Conservation (phyloP, 2,113 vertebrate species). For the Sporophila hypoxantha region DNA sequence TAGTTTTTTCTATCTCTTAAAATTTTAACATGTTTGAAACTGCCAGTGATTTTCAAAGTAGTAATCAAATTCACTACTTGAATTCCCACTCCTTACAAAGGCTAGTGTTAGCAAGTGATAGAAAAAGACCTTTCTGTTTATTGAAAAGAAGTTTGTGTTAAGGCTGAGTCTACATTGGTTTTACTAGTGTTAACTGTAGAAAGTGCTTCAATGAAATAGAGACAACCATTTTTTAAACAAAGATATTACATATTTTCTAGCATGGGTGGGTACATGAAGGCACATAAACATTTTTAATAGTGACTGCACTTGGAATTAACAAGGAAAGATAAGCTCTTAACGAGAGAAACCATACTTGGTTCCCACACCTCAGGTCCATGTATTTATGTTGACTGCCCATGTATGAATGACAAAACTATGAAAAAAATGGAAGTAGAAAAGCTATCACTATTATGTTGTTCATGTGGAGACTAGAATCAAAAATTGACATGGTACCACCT, state of each 20-base stretch:
- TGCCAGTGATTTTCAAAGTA: not conserved
- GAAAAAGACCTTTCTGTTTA: not conserved
- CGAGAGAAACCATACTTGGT: not conserved
- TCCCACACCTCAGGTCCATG: not conserved
- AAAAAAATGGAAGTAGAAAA: not conserved
- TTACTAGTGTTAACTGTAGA: not conserved
- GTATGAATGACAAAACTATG: slow-evolving; percentile 43
- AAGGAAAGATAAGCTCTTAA: not conserved
- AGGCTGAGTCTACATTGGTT: not conserved
- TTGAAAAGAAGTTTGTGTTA: not conserved
- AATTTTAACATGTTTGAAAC: not conserved
- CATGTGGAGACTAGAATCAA: not conserved
- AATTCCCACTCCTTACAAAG: not conserved
- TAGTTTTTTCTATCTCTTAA: not conserved
- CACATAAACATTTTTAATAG: not conserved
- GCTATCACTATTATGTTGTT: not conserved
- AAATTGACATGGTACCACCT: slow-evolving; percentile 6
- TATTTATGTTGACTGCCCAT: not conserved
- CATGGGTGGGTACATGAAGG: not conserved
- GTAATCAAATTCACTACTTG: not conserved
- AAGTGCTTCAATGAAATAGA: not conserved
- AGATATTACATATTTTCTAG: not conserved
- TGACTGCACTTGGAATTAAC: not conserved
- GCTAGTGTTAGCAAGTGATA: not conserved
- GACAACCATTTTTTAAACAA: not conserved